Conservation (phyloP, 2,113 vertebrate genomes). For the Proteles cristata region DNA sequence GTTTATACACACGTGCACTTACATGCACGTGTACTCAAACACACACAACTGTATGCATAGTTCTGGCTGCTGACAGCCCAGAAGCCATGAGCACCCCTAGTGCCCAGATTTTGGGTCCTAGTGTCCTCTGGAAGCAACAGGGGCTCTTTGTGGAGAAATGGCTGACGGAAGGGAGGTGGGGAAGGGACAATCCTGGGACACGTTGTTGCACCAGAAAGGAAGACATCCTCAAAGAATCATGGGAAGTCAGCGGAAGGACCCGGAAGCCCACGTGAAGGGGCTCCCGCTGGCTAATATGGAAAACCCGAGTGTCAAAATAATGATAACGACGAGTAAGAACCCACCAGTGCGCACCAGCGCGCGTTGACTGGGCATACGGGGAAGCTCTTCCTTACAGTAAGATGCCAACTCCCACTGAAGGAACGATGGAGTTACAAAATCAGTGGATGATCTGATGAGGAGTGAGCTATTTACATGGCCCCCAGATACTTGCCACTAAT, state of each 20-base stretch:
- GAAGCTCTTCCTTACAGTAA: not conserved
- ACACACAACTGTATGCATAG: accelerated
- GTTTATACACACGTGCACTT: accelerated
- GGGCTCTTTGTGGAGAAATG: not conserved
- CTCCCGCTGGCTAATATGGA: not conserved
- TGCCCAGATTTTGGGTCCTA: not conserved
- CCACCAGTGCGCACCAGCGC: too few species aligned
- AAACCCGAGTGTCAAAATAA: not conserved
- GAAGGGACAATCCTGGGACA: not conserved
- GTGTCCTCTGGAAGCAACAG: not conserved
- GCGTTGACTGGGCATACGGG: not conserved
- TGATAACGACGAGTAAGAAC: not conserved
- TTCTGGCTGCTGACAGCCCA: not conserved
- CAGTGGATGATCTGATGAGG: not conserved
- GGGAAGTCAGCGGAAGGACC: too few species aligned
- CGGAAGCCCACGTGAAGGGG: too few species aligned
- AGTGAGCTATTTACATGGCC: not conserved
- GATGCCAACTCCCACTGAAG: not conserved
- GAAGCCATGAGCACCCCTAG: not conserved
- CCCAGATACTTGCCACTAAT: not conserved
- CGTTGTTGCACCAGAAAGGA: not conserved
- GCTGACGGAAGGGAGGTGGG: not conserved
- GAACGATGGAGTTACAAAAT: not conserved
- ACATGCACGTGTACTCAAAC: not conserved
- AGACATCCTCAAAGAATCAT: not conserved